phyloP scores from a whole-genome alignment of 2,888 invertebrate genomes.

The Marasmarcha lunaedactyla region DNA sequence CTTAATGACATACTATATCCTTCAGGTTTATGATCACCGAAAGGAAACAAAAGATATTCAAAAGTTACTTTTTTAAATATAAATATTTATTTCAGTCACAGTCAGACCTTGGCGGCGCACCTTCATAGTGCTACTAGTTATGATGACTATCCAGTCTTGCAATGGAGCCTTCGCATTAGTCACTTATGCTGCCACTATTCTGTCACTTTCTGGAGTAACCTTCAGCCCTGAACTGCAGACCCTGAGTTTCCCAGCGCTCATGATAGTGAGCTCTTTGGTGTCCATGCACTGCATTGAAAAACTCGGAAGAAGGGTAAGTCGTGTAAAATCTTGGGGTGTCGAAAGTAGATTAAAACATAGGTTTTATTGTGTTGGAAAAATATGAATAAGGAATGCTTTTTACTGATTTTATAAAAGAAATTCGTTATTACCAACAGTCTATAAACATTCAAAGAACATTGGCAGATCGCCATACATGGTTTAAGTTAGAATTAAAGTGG shows the following conservation, averaged over 20 bases:
- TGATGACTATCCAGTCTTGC: slow-evolving; percentile 24
- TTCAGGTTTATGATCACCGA: too few relatives aligned
- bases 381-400: too few relatives aligned
- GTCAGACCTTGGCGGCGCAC: slow-evolving; percentile 33
- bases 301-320: slow-evolving; percentile 40
- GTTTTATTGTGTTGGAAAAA: slow-evolving; percentile 1
- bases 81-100: slow-evolving; percentile 32
- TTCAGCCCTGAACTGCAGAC: slow-evolving; percentile 40
- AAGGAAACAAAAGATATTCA: too few relatives aligned
- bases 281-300: slow-evolving; percentile 40
- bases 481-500: too few relatives aligned
- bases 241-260: slow-evolving; percentile 38
- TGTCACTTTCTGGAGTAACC: slow-evolving; percentile 34
- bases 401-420: too few relatives aligned
- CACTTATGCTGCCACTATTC: slow-evolving; percentile 35
- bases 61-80: too few relatives aligned
- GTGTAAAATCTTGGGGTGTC: not conserved
- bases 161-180: slow-evolving; percentile 38
- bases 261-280: slow-evolving; percentile 36
- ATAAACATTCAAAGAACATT: too few relatives aligned
- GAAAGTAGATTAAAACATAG: not conserved
- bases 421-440: too few relatives aligned
- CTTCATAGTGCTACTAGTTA: slow-evolving; percentile 22
- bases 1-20: too few relatives aligned
- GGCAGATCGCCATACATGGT: too few relatives aligned